These are phyloP conservation scores for Napeogenes sylphis DNA, from an alignment of 2,888 invertebrate species.

Conservation along the genomic window DNA sequence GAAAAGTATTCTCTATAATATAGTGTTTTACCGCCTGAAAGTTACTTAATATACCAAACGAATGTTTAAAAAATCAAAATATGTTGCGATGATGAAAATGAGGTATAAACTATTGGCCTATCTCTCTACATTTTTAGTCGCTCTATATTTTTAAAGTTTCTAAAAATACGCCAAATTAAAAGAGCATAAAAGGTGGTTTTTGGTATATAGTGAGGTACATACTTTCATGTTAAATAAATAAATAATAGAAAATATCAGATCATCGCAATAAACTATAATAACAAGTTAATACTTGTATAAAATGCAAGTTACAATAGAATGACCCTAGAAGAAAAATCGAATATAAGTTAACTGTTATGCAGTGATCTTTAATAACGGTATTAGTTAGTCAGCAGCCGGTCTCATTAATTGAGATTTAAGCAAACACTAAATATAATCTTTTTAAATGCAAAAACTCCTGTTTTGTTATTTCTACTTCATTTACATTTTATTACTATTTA, in stretches of 20 bases:
- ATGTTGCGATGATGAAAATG: not conserved
- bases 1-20: slow-evolving; percentile 28
- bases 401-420: not conserved
- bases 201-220: too few species aligned
- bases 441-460: not conserved
- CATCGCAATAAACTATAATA: too few species aligned
- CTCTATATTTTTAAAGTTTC: too few species aligned
- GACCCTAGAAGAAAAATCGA: too few species aligned
- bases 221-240: too few species aligned
- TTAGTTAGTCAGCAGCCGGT: not conserved
- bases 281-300: too few species aligned
- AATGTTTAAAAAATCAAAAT: not conserved
- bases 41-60: slow-evolving; percentile 7
- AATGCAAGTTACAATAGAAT: too few species aligned
- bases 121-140: too few species aligned
- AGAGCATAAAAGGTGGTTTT: too few species aligned
- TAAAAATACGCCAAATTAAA: too few species aligned
- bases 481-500: not conserved
- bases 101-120: not conserved
- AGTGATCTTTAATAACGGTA: not conserved
- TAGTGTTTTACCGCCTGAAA: slow-evolving; percentile 19
- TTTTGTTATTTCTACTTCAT: not conserved
- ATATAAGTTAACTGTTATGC: not conserved
- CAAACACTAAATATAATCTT: not conserved
- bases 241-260: too few species aligned